Evolutionary conservation across 2,797 vertebrate species (phyloP).

Genomic region (Tolypeutes matacus): DNA sequence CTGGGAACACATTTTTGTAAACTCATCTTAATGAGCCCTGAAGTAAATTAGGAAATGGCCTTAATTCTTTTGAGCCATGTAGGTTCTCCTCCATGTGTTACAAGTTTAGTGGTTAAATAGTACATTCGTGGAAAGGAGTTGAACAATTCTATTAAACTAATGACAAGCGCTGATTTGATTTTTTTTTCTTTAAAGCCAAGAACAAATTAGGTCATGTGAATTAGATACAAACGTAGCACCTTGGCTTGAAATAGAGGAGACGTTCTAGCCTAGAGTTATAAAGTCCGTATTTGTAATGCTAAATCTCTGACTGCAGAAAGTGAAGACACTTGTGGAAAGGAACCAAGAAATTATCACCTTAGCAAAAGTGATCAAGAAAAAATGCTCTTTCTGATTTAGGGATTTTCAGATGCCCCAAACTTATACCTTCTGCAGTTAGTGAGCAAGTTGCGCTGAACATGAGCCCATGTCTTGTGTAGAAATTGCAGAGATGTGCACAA

Average conservation of each 20-base stretch:
- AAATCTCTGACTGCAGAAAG: background rate
- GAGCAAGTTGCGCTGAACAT: background rate
- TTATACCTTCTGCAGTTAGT: background rate
- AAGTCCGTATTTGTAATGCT: background rate
- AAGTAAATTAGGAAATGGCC: constrained; percentile 62
- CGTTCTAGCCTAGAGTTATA: background rate
- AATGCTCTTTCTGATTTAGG: background rate
- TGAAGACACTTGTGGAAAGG: background rate
- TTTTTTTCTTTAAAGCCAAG: constrained; percentile 41
- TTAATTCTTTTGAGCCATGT: constrained; percentile 68
- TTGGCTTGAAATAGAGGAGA: background rate
- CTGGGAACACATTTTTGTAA: constrained; percentile 46
- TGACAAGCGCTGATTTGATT: constrained; percentile 49
- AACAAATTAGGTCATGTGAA: constrained; percentile 64
- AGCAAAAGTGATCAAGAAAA: background rate
- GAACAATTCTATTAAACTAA: constrained; percentile 73
- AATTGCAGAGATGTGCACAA: background rate
- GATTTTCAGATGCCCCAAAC: background rate
- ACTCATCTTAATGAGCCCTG: constrained; percentile 75
- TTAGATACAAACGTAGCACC: background rate
- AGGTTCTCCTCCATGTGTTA: constrained; percentile 62
- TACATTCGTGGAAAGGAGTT: constrained; percentile 60
- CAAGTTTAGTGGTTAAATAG: constrained; percentile 74
- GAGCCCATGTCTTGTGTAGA: background rate
- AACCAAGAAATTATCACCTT: background rate